Evolutionary conservation across 2,888 invertebrate species (phyloP), one percentile per base, ranked within the genome.

Genomic region (Thera obeliscata): DNA sequence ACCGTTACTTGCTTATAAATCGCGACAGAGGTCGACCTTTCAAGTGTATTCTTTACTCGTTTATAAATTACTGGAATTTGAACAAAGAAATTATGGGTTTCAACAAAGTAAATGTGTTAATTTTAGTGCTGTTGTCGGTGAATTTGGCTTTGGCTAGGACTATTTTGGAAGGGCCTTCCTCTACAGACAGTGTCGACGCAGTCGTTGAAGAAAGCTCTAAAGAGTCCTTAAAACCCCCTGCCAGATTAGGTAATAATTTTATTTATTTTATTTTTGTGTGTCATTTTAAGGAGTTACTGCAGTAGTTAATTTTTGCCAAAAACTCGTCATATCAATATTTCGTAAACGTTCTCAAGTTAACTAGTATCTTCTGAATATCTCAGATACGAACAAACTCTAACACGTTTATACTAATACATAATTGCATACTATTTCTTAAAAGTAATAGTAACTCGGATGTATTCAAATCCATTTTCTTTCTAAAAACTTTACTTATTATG

Each of bases 1-100:
- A 60, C 50, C 43, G 64, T 64, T 67, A 56, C 41, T 63, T 36
- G 36, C 54, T 62, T 60, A 56, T 59, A 66, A 71, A 67, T 50
- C 46, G 56, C 62, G 64, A 58, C 52, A 48, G 57, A 43, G n/a
- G 54, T n/a, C 56, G 48, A 65, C 64, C 61, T 61, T 57, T 52
- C 2, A 49, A 49, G 12, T 66, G 41, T 43, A 12, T 50, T 55
- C n/a, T 22, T 65, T 52, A 58, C 43, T 56, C 41, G n/a, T 22
- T 35, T 55, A 35, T 48, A 12, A 55, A 50, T 12, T 62, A 36
- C 7, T 11, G 1, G 35, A 38, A 43, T 9, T 41, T 38, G 12
- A 36, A 48, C 36, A 38, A 58, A 60, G 50, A 50, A 57, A 65
- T 33, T 60, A 69, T 69, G 69, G 63, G 59, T 36, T 43, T 41